Evolutionary conservation across 35 echinoderm and acorn worm species (phyloP), one percentile per base, ranked within the genome.

Genomic region (Diadema setosum): DNA sequence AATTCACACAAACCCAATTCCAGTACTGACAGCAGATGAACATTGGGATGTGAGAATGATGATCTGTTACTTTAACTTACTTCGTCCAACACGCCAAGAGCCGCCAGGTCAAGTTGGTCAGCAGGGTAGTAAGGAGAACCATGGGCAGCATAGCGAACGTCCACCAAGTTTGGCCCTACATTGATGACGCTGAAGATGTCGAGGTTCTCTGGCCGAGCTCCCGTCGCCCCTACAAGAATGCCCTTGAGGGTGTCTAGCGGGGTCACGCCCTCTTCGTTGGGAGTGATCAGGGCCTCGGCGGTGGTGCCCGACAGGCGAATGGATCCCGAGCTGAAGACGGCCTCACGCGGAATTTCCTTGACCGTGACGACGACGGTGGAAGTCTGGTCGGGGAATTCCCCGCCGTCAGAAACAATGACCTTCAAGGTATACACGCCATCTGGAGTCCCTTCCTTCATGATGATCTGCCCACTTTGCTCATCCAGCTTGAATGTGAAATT

Each of bases 41-140:
- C n/a, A n/a, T n/a, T n/a, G n/a, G n/a, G n/a, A n/a, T n/a, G n/a
- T n/a, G n/a, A n/a, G n/a, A n/a, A n/a, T n/a, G n/a, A n/a, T n/a
- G n/a, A n/a, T n/a, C n/a, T n/a, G n/a, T n/a, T n/a, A n/a, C n/a
- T n/a, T n/a, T n/a, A n/a, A n/a, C 63, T 83, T 55, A 97, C 95
- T 82, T 81, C 16, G 20, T 86, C 44, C 18, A 49, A 67, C 34
- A 88, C 85, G 5, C 20, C 56, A 18, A 91, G 81, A 7, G 89
- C 92, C 31, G 81, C 89, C 8, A 82, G 75, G 43, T 99, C 88
- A 42, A 99, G 59, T 49, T 86, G 21, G 24, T 99, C 96, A 0
- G 96, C 88, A 18, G 89, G 89, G 55, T 99, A 99, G 57, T 92
- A 99, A 4, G 96, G 96, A 0, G 96, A 99, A 18, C 96, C 96